Percentiles rank a stretch among this genome's conserved stretches.
Conservation (phyloP, 2,888 invertebrate genomes). For the Athalia circularis region DNA sequence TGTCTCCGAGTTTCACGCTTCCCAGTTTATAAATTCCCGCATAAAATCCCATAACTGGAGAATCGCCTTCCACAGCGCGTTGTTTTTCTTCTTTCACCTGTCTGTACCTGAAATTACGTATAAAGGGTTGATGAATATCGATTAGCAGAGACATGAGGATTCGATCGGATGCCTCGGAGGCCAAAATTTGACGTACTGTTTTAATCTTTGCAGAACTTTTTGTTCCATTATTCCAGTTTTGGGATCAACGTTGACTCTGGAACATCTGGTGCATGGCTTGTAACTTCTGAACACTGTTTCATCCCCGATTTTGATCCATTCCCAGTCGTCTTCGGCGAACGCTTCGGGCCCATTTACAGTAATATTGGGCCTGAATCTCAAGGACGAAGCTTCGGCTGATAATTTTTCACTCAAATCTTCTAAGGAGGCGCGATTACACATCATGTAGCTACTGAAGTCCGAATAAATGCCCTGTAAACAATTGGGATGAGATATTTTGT, state of each 20-base stretch:
- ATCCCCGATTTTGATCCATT: slow-evolving; percentile 77
- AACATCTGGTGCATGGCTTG: slow-evolving; percentile 73
- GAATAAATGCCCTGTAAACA: slow-evolving; percentile 74
- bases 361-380: slow-evolving; percentile 78
- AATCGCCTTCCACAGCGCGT: slow-evolving; percentile 63
- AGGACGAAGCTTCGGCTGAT: slow-evolving; percentile 69
- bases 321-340: slow-evolving; percentile 77
- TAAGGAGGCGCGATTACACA: slow-evolving; percentile 76
- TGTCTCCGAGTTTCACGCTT: slow-evolving; percentile 75
- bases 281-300: slow-evolving; percentile 74
- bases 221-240: slow-evolving; percentile 26
- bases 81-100: slow-evolving; percentile 56
- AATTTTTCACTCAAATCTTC: slow-evolving; percentile 75
- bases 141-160: no score
- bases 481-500: not conserved
- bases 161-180: no score
- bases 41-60: slow-evolving; percentile 76
- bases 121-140: not conserved
- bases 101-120: slow-evolving; percentile 57
- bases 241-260: slow-evolving; percentile 24
- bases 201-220: slow-evolving; percentile 4
- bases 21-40: slow-evolving; percentile 74
- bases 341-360: slow-evolving; percentile 74
- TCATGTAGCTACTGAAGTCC: slow-evolving; percentile 76
- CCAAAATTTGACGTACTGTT: not conserved